Base-by-base conservation (phyloP, 30 jellyfish, hydroid and myxozoan genomes). In the Hydra vulgaris region DNA sequence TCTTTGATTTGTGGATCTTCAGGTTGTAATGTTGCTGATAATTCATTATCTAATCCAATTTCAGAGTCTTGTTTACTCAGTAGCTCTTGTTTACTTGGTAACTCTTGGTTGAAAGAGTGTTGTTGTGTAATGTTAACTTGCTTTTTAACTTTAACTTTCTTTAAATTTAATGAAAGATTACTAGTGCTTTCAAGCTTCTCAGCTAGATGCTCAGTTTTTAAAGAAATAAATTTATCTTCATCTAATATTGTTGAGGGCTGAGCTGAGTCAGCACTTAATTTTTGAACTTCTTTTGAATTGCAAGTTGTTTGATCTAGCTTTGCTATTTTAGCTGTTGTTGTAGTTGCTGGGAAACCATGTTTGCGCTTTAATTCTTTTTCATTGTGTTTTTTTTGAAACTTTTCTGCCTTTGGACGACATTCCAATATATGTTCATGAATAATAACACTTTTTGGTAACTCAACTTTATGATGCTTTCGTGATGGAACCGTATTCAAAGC, bases 361-460 rank as follows among this genome's bases (percentile, higher is more conserved):
- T 56, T 18, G 23, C 85, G 66, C 7, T 15, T 27, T n/a, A 56
- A 56, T 22, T 53, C 23, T 27, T 78, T 26, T 23, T 21, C 26
- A 21, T 27, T 8, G 78, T 66, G 56, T 78, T 52, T 52, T 53
- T 74, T 24, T 8, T 74, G 74, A 0, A 22, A 22, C 26, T 78
- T 54, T 19, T 78, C 77, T 18, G 17, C 7, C 68, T 78, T 78
- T 54, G 85, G 85, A 15, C 85, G 78, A 53, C 85, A 78, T n/a
- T 61, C 77, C 16, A 78, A 53, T 23, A 78, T 78, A 27, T 78
- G 85, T 54, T 78, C 85, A 54, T 78, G 85, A 0, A 78, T 75
- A 78, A 69, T 21, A 0, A 78, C 85, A 0, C 27, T 74, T 68
- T 68, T 68, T 3, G 61, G 8, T 40, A 12, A 5, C 5, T 40